Evolutionary conservation across 2,113 vertebrate genomes (phyloP).

Genomic region (Pitta sordida): DNA sequence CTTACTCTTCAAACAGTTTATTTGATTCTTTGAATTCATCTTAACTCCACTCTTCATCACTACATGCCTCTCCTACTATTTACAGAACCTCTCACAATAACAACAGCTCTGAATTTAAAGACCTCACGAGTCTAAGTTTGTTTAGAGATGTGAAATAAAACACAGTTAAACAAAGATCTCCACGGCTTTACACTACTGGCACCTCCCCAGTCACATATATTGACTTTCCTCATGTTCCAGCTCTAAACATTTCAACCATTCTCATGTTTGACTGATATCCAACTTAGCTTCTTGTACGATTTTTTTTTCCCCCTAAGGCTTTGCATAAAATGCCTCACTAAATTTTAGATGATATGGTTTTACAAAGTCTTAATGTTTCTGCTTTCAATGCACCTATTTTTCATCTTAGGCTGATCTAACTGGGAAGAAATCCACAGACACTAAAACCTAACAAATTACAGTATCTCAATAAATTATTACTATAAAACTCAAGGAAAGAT

Average conservation of each 20-base stretch:
- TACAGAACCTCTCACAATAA: background rate
- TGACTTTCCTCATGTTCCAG: background rate
- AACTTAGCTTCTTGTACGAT: background rate
- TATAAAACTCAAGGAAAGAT: background rate
- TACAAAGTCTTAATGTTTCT: background rate
- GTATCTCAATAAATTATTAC: background rate
- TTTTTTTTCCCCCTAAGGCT: background rate
- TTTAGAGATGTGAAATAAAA: background rate
- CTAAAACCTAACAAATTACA: background rate
- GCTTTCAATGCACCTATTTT: background rate
- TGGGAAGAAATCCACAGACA: background rate
- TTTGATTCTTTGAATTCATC: background rate
- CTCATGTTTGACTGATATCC: background rate
- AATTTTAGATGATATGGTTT: background rate
- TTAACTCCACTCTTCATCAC: background rate
- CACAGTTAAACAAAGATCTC: background rate
- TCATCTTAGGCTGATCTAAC: background rate
- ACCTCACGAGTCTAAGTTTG: background rate
- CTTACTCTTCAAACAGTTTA: background rate
- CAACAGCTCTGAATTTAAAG: background rate
- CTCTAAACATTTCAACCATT: background rate
- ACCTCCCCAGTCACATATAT: background rate
- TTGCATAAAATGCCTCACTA: background rate
- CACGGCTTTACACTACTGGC: background rate
- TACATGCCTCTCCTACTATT: background rate